Evolutionary conservation across 2,888 invertebrate genomes (phyloP), one percentile per base, ranked within the genome.

Genomic region (Tubulanus polymorphus): DNA sequence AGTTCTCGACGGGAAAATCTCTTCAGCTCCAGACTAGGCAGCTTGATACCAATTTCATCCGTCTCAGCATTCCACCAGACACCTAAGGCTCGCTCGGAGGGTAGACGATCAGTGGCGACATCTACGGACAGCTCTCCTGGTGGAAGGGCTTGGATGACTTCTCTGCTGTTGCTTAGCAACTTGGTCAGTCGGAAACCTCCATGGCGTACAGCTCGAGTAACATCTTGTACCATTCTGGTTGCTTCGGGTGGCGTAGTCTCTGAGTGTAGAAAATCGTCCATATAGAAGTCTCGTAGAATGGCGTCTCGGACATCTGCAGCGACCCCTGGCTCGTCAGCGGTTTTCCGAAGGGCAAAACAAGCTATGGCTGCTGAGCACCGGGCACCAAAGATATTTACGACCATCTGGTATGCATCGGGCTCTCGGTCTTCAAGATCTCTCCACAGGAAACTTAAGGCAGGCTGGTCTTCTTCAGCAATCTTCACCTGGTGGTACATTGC

Each of bases 341-440:
- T 41, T 15, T 41, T 41, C 6, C 41, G 41, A 15, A 41, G 41
- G 23, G 60, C 61, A 54, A 45, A 60, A 49, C 61, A 62, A n/a
- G 62, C 62, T 37, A 59, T 37, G 55, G 59, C 61, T 1, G 61
- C 63, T 10, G 62, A 66, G 8, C 56, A 62, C 51, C 63, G 64
- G 2, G 61, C 55, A 10, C 61, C 66, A 53, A 64, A 66, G 8
- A 62, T 55, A 2, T 62, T 32, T 27, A 49, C 18, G 25, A 56
- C 55, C 23, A 63, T 63, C 37, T 63, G 28, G 46, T 58, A 63
- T 6, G 41, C 41, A 12, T 58, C 49, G 28, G 60, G 57, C 28
- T 12, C 8, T 5, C 30, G 15, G 6, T 2, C 15, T 1, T 56
- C 32, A 8, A 57, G 25, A 20, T 35, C 37, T 20, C 55, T 35